Base-by-base conservation (phyloP, 2,113 vertebrate genomes). In the Columba livia region DNA sequence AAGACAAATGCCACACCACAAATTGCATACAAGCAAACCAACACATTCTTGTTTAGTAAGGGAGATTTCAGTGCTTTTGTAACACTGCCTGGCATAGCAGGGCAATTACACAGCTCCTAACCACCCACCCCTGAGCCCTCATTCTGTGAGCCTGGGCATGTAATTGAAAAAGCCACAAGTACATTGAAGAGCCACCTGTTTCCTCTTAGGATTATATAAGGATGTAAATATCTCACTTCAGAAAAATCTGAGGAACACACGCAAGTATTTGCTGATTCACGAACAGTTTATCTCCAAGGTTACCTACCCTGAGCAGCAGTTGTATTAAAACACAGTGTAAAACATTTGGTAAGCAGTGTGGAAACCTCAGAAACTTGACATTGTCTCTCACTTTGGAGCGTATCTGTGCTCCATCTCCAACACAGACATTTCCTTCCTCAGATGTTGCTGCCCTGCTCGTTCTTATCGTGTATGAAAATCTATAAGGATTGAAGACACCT, bases 261-360 rank as follows among this genome's bases (percentile, higher is more conserved):
- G 5, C 36, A 88, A 75, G 40, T 47, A 8, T 96, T 95, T 97
- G 77, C 92, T 88, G 84, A 96, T 89, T 95, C 79, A 61, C 21
- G 74, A 94, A 32, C 50, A 80, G 80, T 91, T 94, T 83, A 74
- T 94, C 64, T 86, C 85, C 48, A 78, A 82, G 87, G 89, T 93
- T 96, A 54, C 81, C 81, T 82, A 67, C 77, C 61, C 34, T 32
- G 72, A 70, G 89, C 79, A 67, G 31, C 36, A 70, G 57, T 79
- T 4, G 1, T 78, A 40, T 65, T 60, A 25, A 81, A 89, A 47
- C 48, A 72, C n/a, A 12, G 3, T 26, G 3, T 21, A 4, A 83
- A 69, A 36, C 32, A 12, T 44, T 92, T 44, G 75, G 23, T 31
- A 56, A 79, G 66, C 2, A 2, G 16, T 0, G 0, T 88, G 56